Conservation (phyloP, 2,113 vertebrate species). For the Bubalus kerabau region DNA sequence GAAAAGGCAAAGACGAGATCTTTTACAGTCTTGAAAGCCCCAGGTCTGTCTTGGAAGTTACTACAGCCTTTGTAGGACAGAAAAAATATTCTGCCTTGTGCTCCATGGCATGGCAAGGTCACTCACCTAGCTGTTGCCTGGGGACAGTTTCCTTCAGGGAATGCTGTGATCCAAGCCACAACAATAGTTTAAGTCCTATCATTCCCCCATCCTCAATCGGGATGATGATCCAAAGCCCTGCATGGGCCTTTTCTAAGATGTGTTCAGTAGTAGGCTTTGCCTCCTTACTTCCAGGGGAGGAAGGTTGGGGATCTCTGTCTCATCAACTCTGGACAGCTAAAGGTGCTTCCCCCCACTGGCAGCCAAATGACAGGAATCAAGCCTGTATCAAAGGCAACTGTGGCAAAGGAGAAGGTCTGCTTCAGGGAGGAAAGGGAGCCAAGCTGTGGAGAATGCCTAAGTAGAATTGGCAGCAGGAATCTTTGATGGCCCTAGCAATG, state of each 20-base stretch:
- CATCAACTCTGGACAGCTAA: background rate
- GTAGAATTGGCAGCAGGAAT: conserved; percentile 44
- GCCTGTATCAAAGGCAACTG: background rate
- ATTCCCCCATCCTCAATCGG: background rate
- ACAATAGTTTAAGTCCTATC: background rate
- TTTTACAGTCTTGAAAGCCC: background rate
- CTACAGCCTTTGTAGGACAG: background rate
- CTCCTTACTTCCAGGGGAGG: background rate
- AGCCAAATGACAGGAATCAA: background rate
- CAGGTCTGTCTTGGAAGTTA: background rate
- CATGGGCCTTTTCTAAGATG: background rate
- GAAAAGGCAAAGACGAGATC: background rate
- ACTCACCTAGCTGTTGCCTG: background rate
- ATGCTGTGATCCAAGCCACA: background rate
- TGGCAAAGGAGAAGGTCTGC: conserved; percentile 15
- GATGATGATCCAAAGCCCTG: background rate
- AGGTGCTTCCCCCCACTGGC: background rate
- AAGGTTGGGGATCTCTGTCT: background rate
- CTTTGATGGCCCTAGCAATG: conserved; percentile 50
- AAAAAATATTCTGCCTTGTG: background rate
- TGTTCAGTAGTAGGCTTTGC: background rate
- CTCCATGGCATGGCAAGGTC: background rate
- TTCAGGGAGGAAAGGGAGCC: background rate
- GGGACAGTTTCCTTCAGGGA: background rate
- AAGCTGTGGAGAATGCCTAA: conserved; percentile 49